These are phyloP conservation scores for Blastomussa wellsi DNA, from an alignment of 92 coral and sea anemone species.

Conservation along the genomic window DNA sequence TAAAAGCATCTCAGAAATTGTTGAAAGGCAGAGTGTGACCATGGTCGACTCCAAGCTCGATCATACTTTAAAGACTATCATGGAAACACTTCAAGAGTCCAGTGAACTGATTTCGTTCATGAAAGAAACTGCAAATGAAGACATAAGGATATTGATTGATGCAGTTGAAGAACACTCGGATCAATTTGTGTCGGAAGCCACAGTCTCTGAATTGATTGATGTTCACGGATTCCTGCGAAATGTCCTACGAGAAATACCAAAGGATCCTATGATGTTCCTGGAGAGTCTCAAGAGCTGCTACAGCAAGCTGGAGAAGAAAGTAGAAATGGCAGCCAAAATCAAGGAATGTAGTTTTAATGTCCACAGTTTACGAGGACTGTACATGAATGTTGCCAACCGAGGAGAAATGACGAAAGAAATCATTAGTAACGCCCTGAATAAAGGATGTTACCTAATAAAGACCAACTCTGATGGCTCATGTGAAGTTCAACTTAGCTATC, in stretches of 20 bases:
- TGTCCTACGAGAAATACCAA: conserved; percentile 45
- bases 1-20: conserved; percentile 25
- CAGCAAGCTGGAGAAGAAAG: conserved; percentile 35
- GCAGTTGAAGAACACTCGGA: conserved; percentile 99
- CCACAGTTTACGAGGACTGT: conserved; percentile 78
- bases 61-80: conserved; percentile 59
- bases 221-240: conserved; percentile 84
- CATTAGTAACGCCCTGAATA: conserved; percentile 70
- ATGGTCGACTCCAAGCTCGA: conserved; percentile 48
- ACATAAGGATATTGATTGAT: conserved; percentile 86
- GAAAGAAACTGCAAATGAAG: conserved; percentile 82
- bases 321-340: conserved; percentile 86
- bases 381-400: conserved; percentile 87
- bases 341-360: conserved; percentile 74
- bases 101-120: conserved; percentile 72
- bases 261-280: conserved; percentile 52
- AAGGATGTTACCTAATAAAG: conserved; percentile 69
- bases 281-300: conserved; percentile 30
- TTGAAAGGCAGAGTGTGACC: conserved; percentile 31
- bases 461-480: conserved; percentile 39
- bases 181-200: conserved; percentile 88
- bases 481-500: conserved; percentile 68
- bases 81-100: conserved; percentile 66
- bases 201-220: conserved; percentile 92
- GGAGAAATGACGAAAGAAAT: conserved; percentile 90